Evolutionary conservation across 2,797 vertebrate genomes (phyloP).

Genomic region (Sciurus carolinensis): DNA sequence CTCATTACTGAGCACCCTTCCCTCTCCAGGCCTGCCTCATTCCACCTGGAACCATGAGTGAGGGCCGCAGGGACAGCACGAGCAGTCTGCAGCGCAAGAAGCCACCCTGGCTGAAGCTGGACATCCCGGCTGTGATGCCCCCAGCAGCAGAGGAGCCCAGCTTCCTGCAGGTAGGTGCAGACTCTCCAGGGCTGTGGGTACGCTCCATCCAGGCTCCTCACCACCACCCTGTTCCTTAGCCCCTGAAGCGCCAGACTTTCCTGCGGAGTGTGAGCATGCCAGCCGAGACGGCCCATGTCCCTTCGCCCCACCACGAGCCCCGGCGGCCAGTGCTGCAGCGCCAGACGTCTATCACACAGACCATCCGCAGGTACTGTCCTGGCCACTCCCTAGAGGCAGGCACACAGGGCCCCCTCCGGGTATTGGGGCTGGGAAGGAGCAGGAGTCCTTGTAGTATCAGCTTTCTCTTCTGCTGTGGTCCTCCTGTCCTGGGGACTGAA

Average conservation of each 20-base stretch:
- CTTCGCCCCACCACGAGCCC: slow-evolving; percentile 91
- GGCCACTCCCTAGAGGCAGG: not conserved
- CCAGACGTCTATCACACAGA: slow-evolving; percentile 98
- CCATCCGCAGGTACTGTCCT: slow-evolving; percentile 94
- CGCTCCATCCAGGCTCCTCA: not conserved
- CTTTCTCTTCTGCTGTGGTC: not conserved
- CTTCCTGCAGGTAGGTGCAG: slow-evolving; percentile 92
- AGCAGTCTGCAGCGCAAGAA: slow-evolving; percentile 99
- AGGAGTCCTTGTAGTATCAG: not conserved
- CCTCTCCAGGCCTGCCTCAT: not conserved
- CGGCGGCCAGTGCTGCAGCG: slow-evolving; percentile 93
- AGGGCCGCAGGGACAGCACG: slow-evolving; percentile 94
- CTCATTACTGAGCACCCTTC: rapidly evolving
- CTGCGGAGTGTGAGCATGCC: slow-evolving; percentile 98
- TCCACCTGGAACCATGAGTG: slow-evolving; percentile 93
- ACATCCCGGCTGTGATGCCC: slow-evolving; percentile 92
- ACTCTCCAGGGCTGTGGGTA: not conserved
- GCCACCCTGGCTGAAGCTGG: slow-evolving; percentile 97
- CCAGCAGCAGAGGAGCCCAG: slow-evolving; percentile 90
- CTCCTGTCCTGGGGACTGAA: not conserved
- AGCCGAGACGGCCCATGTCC: slow-evolving; percentile 92
- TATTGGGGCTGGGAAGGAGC: not conserved
- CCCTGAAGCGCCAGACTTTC: slow-evolving; percentile 94
- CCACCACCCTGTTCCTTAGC: slow-evolving; percentile 85
- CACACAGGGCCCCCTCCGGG: not conserved